Evolutionary conservation across 2,797 vertebrate species (phyloP), one percentile per base, ranked within the genome.

Genomic region (Siniperca scherzeri): DNA sequence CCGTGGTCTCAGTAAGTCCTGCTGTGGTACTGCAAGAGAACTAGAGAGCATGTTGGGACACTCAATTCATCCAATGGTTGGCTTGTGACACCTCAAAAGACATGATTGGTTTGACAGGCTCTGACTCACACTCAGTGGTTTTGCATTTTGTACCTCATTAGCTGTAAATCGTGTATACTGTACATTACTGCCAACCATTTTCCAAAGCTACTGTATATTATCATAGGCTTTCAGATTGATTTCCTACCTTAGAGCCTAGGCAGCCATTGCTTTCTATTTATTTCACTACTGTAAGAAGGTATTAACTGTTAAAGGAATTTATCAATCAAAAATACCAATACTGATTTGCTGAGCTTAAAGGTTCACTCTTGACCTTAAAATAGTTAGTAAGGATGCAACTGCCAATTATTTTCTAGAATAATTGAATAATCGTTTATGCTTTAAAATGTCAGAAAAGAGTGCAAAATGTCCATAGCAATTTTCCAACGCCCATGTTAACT

Each of bases 1-100:
- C 97, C 33, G 88, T 96, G 89, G 60, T 94, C 94, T 96, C 96
- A 92, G 97, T 97, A 98, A 98, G 96, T 97, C 94, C 92, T 67
- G 82, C 73, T 71, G 80, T n/a, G 93, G 93, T 88, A 65, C 84
- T 70, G 90, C 89, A 72, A 73, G 80, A 87, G 59, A 71, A 85
- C 75, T 3, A 48, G 87, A 71, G 84, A 87, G 57, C 83, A 55
- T 61, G 69, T 40, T 25, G 81, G 88, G 80, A 86, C 69, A 1
- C 69, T 4, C 87, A 27, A 50, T 89, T 82, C 88, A 79, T 59
- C 52, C 84, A 56, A 17, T 50, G 87, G 83, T 87, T 82, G 69
- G 53, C 68, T 66, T 12, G 70, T 72, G 67, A 85, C 53, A 33
- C 46, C 69, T 74, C 40, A 61, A 70, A 85, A 55, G 25, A 80